Base-by-base conservation (phyloP, 1,140 invertebrate genomes). In the Araneus ventricosus region DNA sequence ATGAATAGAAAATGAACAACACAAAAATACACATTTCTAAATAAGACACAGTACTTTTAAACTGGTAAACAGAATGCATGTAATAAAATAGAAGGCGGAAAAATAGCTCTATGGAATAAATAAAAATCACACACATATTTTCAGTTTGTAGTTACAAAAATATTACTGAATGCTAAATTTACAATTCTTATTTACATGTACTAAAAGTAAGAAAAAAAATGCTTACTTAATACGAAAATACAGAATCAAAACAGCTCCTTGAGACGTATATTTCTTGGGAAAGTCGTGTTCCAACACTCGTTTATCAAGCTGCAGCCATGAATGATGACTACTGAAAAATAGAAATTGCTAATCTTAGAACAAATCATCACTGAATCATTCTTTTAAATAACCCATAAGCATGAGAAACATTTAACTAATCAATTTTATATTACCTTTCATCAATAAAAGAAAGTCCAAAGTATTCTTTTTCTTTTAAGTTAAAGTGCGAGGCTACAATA, bases 401-500 rank as follows among this genome's bases (percentile, higher is more conserved):
- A 17, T 14, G 1, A 45, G 0, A 5, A 84, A 52, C 17, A 52
- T 14, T n/a, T 30, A 52, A 84, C 20, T 7, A 63, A 57, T 34
- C 20, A 4, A 41, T 87, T 3, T 59, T n/a, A 92, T 95, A 96
- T 96, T 95, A 96, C 96, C 95, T 95, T 39, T 96, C 96, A 95
- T 96, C 96, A 30, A 95, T 88, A 94, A 95, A 96, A 63, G 95
- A 95, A 45, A 96, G 94, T 52, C 96, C 96, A 95, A 96, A 96
- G 94, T 95, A 95, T 93, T 95, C 93, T 94, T 94, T 94, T 95
- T 96, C 94, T 96, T 97, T 94, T 96, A 99, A 96, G 96, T 98
- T 94, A 95, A 97, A 94, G 96, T 98, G 75, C 96, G 96, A n/a
- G 96, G 97, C 93, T 98, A 98, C 94, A 97, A 98, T 96, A 98